Conservation (phyloP, 2,113 vertebrate species). For the Rhineura floridana region DNA sequence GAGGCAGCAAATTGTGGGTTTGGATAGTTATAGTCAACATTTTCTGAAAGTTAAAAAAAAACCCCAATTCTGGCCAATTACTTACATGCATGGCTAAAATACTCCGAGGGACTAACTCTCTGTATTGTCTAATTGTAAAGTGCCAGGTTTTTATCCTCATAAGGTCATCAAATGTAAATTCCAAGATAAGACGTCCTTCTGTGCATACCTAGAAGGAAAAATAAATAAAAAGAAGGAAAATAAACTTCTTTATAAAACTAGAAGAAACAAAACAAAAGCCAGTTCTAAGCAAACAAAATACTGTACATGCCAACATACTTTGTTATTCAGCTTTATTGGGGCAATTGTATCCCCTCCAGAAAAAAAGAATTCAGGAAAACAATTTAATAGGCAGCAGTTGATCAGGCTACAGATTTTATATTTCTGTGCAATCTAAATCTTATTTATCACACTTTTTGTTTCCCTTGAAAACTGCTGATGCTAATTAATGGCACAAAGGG, state of each 20-base stretch:
- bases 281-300: constrained; percentile 2
- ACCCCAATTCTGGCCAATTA: constrained; percentile 51
- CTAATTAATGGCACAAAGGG: constrained; percentile 50
- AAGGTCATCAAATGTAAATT: constrained; percentile 98
- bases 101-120: constrained; percentile 96
- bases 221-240: constrained; percentile 64
- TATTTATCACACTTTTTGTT: constrained; percentile 51
- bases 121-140: constrained; percentile 99
- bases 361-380: constrained; percentile 51
- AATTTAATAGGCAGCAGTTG: constrained; percentile 41
- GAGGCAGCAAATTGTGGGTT: not conserved
- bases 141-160: constrained; percentile 99
- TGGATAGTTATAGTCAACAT: not conserved
- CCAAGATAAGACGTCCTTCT: constrained; percentile 97
- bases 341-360: constrained; percentile 47
- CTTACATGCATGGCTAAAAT: constrained; percentile 99
- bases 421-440: constrained; percentile 29
- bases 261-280: not conserved
- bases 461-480: constrained; percentile 28
- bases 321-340: constrained; percentile 36
- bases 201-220: constrained; percentile 88
- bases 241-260: constrained; percentile 35
- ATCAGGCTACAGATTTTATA: constrained; percentile 48
- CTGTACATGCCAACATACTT: constrained; percentile 48
- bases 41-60: not conserved